Evolutionary conservation across 2,113 vertebrate species (phyloP).

Genomic region (Otus sunia): DNA sequence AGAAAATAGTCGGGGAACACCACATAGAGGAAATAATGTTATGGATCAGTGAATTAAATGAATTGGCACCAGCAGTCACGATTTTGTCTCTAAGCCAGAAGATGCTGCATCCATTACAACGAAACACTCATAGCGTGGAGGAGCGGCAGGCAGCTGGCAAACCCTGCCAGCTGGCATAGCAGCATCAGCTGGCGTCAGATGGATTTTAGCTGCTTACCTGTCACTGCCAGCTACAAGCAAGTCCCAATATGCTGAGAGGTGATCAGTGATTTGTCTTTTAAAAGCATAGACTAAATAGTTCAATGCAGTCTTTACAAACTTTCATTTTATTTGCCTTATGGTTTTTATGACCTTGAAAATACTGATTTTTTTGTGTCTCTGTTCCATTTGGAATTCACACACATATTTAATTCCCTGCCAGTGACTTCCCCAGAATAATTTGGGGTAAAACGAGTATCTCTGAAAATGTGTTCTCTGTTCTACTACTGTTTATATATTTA

Average conservation of each 20-base stretch:
- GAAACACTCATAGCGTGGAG: background rate
- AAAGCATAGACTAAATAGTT: slow-evolving; percentile 27
- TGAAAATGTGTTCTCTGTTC: background rate
- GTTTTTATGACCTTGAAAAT: slow-evolving; percentile 10
- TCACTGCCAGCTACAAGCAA: background rate
- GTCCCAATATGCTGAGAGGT: background rate
- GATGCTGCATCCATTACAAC: background rate
- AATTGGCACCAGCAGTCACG: slow-evolving; percentile 6
- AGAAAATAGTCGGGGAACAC: background rate
- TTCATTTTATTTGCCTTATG: background rate
- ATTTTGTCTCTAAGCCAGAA: slow-evolving; percentile 32
- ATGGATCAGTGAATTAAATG: background rate
- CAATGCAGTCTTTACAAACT: slow-evolving; percentile 25
- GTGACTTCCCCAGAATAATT: background rate
- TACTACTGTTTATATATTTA: background rate
- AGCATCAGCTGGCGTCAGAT: background rate
- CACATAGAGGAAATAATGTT: background rate
- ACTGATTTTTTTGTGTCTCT: background rate
- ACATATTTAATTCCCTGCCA: background rate
- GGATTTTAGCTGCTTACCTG: slow-evolving; percentile 41
- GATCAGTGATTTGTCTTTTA: slow-evolving; percentile 43
- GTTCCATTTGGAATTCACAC: background rate
- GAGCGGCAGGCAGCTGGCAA: background rate
- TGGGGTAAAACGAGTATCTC: background rate
- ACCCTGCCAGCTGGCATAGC: background rate